Conservation (phyloP, 2,113 vertebrate species). For the Tapirus terrestris region DNA sequence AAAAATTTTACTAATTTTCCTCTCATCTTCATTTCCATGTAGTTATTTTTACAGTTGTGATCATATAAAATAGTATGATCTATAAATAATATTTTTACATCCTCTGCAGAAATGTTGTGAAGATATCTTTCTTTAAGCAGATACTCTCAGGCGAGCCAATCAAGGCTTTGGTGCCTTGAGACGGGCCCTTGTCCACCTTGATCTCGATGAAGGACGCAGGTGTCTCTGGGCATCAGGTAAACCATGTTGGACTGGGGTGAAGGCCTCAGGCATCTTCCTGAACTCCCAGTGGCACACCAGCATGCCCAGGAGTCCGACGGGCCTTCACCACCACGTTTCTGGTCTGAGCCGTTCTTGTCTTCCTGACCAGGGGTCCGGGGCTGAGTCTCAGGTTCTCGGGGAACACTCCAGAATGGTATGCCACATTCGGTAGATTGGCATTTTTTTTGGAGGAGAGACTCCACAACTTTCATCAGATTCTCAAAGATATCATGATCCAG, state of each 20-base stretch:
- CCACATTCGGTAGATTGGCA: neutral
- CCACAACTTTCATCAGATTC: neutral
- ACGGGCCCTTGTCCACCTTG: neutral
- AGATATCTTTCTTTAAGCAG: neutral
- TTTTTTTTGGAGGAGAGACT: neutral
- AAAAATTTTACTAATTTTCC: constrained; percentile 37
- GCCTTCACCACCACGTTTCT: neutral
- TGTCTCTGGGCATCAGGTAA: neutral
- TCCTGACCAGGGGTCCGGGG: neutral
- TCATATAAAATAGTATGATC: neutral
- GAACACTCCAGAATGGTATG: neutral
- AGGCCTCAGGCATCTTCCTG: neutral
- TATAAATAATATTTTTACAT: neutral
- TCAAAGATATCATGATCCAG: neutral
- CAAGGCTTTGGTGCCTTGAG: neutral
- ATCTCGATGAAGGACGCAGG: neutral
- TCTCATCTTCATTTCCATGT: neutral
- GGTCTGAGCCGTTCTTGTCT: neutral
- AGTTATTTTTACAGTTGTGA: neutral
- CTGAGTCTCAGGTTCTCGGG: neutral
- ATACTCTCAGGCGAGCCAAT: neutral
- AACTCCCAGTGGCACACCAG: neutral
- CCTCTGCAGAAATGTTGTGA: neutral
- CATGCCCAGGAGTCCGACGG: neutral
- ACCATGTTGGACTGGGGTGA: neutral